Evolutionary conservation across 1,140 invertebrate genomes (phyloP).

Genomic region (Gerris buenoi): DNA sequence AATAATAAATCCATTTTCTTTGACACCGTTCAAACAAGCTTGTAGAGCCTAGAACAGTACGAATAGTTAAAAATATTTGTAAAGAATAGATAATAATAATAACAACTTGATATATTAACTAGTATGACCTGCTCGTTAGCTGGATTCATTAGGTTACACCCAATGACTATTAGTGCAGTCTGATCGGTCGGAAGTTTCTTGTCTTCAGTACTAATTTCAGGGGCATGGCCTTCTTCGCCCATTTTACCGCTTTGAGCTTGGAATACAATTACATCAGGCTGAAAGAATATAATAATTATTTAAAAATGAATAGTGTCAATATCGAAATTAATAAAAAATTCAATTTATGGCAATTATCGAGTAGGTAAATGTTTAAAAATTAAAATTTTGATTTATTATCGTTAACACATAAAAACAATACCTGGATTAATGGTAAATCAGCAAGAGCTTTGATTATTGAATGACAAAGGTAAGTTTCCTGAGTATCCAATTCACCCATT

Average conservation of each 20-base stretch:
- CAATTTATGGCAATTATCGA: no score
- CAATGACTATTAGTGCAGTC: conserved; percentile 39
- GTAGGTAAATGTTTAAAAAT: no score
- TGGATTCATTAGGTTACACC: conserved; percentile 7
- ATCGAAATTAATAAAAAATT: no score
- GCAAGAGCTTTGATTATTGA: conserved; percentile 22
- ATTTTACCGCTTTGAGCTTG: conserved; percentile 27
- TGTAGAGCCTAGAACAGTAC: conserved; percentile 20
- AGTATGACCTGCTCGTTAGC: background rate
- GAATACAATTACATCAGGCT: conserved; percentile 36
- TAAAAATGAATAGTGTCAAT: no score
- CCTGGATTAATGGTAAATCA: conserved; percentile 34
- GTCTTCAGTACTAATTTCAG: conserved; percentile 39
- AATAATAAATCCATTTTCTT: conserved; percentile 35
- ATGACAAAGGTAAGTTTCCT: conserved; percentile 31
- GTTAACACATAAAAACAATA: conserved; percentile 7
- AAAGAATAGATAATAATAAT: no score
- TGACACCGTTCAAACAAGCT: conserved; percentile 24
- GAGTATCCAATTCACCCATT: conserved; percentile 31
- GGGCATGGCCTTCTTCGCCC: conserved; percentile 31
- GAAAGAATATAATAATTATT: conserved; percentile 45
- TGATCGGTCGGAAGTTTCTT: conserved; percentile 40
- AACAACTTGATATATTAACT: no score
- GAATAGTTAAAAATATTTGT: no score
- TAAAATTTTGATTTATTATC: no score